Evolutionary conservation across 2,797 vertebrate species (phyloP), one percentile per base, ranked within the genome.

Genomic region (Sandelia bainsii): DNA sequence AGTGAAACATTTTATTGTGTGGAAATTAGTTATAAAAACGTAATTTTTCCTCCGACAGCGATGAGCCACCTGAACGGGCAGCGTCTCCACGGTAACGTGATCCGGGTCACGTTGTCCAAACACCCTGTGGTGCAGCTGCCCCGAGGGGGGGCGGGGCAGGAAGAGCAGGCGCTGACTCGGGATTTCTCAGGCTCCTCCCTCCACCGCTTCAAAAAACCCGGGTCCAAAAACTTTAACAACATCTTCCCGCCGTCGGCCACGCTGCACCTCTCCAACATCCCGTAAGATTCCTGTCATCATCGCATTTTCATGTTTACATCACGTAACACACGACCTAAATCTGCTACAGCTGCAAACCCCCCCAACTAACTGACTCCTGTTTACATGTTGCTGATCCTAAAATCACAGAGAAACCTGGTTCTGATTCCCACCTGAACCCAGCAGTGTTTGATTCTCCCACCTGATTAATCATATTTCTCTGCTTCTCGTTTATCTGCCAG

Each of bases 191-290:
- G 95, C 78, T 97, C 96, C 72, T 94, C 95, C 64, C 92, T 98
- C 69, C 97, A 98, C 87, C 97, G 97, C 87, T 98, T 97, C 90
- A 97, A 96, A 85, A 96, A 96, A 23, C 95, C 96, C 1, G 95
- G 95, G 25, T 97, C 96, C 58, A 97, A 95, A 87, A 97, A 97
- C 73, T 97, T 96, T 73, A 94, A 95, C 82, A 97, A 97, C 86
- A 96, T 98, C 76, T 96, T 95, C 77, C 96, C 97, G 59, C 97
- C 97, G 0, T 98, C 96, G 13, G 95, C 94, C 6, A 98, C 96
- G 3, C 91, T 98, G 73, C 97, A 98, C 89, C 95, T 98, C 25
- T 97, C 96, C 80, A 98, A 97, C 89, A 96, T 98, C 77, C 96
- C 96, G 97, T 98, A 90, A 95, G 95, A 46, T 11, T 39, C 6